These are phyloP conservation scores for Indicator maculatus DNA, from an alignment of 2,113 vertebrate genomes.

Conservation along the genomic window DNA sequence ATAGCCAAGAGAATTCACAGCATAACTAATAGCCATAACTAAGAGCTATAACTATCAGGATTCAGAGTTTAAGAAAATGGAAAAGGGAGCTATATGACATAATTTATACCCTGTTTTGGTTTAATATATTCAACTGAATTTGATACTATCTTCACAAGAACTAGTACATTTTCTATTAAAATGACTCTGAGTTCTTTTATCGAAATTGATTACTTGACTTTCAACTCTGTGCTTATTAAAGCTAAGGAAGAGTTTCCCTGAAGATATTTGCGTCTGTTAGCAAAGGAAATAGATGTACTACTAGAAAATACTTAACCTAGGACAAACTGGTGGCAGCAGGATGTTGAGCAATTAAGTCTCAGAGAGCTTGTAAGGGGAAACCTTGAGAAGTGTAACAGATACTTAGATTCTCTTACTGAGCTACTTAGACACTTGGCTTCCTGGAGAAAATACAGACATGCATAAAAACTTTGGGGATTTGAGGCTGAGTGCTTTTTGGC, in stretches of 20 bases:
- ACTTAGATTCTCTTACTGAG: neutral
- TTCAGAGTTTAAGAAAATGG: neutral
- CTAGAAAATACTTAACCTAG: constrained; percentile 51
- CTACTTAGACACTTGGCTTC: neutral
- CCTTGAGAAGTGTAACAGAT: neutral
- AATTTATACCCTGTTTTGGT: neutral
- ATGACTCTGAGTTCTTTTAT: neutral
- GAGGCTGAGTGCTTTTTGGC: neutral
- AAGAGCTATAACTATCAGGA: neutral
- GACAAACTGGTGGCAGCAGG: constrained; percentile 34
- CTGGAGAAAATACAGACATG: neutral
- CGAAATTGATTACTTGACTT: constrained; percentile 28
- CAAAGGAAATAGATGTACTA: constrained; percentile 36
- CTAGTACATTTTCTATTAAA: neutral
- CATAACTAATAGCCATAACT: neutral
- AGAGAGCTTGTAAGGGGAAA: neutral
- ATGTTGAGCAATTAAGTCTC: constrained; percentile 12
- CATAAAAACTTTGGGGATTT: neutral
- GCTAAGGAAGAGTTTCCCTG: neutral
- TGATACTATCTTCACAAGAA: constrained; percentile 23
- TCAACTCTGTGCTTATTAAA: constrained; percentile 41
- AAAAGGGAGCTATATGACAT: neutral
- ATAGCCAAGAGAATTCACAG: neutral
- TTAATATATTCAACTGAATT: constrained; percentile 27
- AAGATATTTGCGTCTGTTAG: constrained; percentile 42